phyloP scores from a whole-genome alignment of 1,140 invertebrate genomes.

The Cataglyphis hispanica region DNA sequence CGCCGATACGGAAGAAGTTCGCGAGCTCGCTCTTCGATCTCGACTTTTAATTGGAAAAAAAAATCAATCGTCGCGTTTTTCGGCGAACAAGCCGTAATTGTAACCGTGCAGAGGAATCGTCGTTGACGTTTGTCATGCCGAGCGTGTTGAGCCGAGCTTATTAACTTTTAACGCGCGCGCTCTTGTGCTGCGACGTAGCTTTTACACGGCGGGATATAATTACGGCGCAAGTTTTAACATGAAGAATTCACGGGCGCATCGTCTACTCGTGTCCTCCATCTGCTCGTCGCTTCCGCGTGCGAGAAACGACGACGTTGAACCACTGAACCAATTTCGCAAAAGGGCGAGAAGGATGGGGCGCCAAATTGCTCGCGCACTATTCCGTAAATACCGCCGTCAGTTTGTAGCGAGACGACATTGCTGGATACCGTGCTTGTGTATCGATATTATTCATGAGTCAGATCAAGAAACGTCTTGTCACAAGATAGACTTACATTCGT shows the following conservation, averaged over 20 bases:
- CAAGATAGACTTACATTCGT: background rate
- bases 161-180: slow-evolving; percentile 40
- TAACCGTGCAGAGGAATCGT: background rate
- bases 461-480: background rate
- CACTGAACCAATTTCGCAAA: slow-evolving; percentile 46
- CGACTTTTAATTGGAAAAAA: slow-evolving; percentile 21
- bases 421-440: background rate
- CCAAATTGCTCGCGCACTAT: slow-evolving; percentile 6
- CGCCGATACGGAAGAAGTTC: background rate
- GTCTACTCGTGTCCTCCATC: slow-evolving; percentile 10
- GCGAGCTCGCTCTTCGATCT: background rate
- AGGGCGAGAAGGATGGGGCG: background rate
- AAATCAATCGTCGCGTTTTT: slow-evolving; percentile 14
- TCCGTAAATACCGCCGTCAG: slow-evolving; percentile 38
- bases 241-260: slow-evolving; percentile 41
- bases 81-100: background rate
- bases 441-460: slow-evolving; percentile 30
- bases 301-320: slow-evolving; percentile 23
- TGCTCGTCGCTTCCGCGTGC: slow-evolving; percentile 13
- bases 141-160: slow-evolving; percentile 37
- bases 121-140: background rate
- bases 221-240: slow-evolving; percentile 17
- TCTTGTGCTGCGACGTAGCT: background rate
- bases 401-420: background rate
- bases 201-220: slow-evolving; percentile 43